A percentile compares a stretch with the other conserved stretches of the same genome.
phyloP scores from a whole-genome alignment of 2,888 invertebrate species.

The Furcula furcula region DNA sequence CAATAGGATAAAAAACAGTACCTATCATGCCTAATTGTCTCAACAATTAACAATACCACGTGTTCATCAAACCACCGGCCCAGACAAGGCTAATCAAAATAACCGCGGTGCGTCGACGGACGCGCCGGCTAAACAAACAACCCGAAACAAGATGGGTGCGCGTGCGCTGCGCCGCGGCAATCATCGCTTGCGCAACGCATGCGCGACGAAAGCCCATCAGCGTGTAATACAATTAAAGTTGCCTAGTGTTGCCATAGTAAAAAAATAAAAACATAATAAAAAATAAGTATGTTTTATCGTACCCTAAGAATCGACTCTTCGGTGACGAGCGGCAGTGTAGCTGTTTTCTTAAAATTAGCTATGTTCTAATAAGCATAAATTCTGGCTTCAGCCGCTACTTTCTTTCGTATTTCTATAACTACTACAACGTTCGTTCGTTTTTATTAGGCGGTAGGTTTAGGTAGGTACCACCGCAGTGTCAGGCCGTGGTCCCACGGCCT shows the following conservation, averaged over 20 bases:
- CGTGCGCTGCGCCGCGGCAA: constrained; percentile 28
- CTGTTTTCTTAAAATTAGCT: too few species aligned
- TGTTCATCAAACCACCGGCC: constrained; percentile 6
- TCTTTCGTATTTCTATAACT: too few species aligned
- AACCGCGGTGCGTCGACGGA: constrained; percentile 30
- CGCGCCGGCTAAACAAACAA: constrained; percentile 30
- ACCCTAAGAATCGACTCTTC: too few species aligned
- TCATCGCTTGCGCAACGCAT: constrained; percentile 29
- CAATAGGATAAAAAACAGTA: too few species aligned
- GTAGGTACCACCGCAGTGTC: too few species aligned
- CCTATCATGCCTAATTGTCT: neutral
- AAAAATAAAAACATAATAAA: neutral
- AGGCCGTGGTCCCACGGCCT: too few species aligned
- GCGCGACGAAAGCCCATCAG: constrained; percentile 11
- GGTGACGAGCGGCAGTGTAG: too few species aligned
- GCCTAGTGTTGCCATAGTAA: neutral
- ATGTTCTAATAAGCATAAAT: too few species aligned
- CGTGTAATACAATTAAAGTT: constrained; percentile 1
- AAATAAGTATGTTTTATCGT: too few species aligned
- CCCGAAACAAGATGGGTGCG: constrained; percentile 12
- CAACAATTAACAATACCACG: constrained; percentile 2
- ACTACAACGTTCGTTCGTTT: too few species aligned
- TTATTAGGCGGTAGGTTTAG: too few species aligned
- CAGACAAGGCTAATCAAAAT: constrained; percentile 30
- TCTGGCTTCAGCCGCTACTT: too few species aligned